A percentile compares a stretch with the other conserved stretches of the same genome.
Evolutionary conservation across 2,797 vertebrate genomes (phyloP).

Genomic region (Centroberyx gerrardi): DNA sequence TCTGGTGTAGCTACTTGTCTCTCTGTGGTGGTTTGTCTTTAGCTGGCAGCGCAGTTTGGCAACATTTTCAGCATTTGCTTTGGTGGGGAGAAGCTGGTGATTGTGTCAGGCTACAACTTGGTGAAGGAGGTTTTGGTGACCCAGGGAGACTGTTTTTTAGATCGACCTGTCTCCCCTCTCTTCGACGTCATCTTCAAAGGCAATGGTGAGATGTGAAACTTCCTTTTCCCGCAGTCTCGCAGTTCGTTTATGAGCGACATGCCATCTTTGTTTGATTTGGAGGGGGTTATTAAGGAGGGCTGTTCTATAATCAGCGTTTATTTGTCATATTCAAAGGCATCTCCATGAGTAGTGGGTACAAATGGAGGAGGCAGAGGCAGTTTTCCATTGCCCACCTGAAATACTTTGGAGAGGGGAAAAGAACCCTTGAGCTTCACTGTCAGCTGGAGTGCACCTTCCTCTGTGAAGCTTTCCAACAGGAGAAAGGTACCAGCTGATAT

Average conservation of each 20-base stretch:
- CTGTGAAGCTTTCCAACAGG: conserved; percentile 52
- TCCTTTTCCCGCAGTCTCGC: not conserved
- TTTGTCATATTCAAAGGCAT: conserved; percentile 26
- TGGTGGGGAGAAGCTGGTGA: conserved; percentile 43
- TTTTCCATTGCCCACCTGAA: conserved; percentile 57
- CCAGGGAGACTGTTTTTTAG: conserved; percentile 50
- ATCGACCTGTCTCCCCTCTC: conserved; percentile 41
- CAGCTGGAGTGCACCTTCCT: conserved; percentile 54
- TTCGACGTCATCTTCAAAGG: conserved; percentile 56
- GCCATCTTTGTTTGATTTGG: too few relatives aligned
- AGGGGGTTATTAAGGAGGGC: too few relatives aligned
- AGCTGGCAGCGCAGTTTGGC: conserved; percentile 45
- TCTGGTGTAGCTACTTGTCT: too few relatives aligned
- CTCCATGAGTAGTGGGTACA: conserved; percentile 55
- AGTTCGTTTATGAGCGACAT: too few relatives aligned
- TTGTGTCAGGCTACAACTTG: conserved; percentile 56
- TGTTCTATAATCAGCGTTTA: too few relatives aligned
- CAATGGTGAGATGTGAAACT: conserved; percentile 39
- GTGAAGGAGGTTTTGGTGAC: conserved; percentile 58
- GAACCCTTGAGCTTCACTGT: conserved; percentile 49
- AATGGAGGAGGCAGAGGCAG: conserved; percentile 60
- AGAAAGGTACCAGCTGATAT: conserved; percentile 2
- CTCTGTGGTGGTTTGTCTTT: conserved; percentile 5
- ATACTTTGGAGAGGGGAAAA: conserved; percentile 53
- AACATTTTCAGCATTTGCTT: conserved; percentile 44